These are phyloP conservation scores for Ophiodon elongatus DNA, from an alignment of 2,113 vertebrate species.

Conservation along the genomic window DNA sequence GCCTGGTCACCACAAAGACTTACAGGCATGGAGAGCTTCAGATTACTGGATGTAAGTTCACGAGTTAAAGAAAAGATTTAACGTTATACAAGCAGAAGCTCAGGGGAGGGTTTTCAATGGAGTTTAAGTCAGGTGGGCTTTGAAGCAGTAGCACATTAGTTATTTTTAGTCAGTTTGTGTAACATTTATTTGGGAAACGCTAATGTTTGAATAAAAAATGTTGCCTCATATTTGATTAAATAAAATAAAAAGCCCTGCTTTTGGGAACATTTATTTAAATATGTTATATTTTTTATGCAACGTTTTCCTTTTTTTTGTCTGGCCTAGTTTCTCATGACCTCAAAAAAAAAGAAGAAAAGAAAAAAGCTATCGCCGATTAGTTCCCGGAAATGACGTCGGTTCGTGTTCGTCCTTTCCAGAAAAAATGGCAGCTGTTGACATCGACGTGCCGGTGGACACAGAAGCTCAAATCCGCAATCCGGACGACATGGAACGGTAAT, in stretches of 20 bases:
- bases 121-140: neutral
- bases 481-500: constrained; percentile 84
- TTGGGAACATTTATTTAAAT: neutral
- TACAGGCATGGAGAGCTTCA: neutral
- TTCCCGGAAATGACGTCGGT: constrained; percentile 66
- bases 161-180: neutral
- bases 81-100: neutral
- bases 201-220: neutral
- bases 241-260: neutral
- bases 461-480: constrained; percentile 69
- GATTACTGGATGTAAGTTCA: no score
- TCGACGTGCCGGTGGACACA: constrained; percentile 90
- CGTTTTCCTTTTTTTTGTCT: neutral
- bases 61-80: neutral
- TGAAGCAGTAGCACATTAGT: neutral
- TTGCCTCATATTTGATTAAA: neutral
- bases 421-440: constrained; percentile 92
- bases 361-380: neutral
- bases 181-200: neutral
- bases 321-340: constrained; percentile 46
- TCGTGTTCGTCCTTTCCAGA: constrained; percentile 75
- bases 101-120: neutral
- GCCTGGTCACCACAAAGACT: neutral
- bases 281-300: neutral
- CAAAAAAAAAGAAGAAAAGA: neutral